Base-by-base conservation (phyloP, 2,888 invertebrate species). In the Platycheirus rosarum region DNA sequence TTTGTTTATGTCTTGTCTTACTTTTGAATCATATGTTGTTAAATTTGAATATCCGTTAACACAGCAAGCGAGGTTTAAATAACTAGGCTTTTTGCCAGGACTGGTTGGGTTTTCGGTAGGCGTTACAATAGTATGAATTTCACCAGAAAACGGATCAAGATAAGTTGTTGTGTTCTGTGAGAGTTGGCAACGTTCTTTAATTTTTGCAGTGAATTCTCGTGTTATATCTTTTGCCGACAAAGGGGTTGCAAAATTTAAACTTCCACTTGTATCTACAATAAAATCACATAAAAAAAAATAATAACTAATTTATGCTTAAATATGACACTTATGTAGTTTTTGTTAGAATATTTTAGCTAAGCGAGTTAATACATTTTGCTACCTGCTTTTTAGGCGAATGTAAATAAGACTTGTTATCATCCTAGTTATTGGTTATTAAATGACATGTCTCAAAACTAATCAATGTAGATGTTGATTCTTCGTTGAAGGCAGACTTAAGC, bases 41-140 rank as follows among this genome's bases (percentile, higher is more conserved):
- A 96, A 92, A 86, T 95, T 95, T 4, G 96, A 95, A 89, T 97
- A 97, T 2, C 97, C 97, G 91, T 96, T 97, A 62, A 97, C 96
- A 16, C 97, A 96, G 89, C 97, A 96, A 60, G 97, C 97, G 80
- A 97, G 91, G 87, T 96, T 96, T 69, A 97, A 91, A 89, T 97
- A 97, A 71, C 97, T 97, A 0, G 97, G 97, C 88, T 96, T 94
- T 88, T 95, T 95, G 13, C 91, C 91, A 8, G 51, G 90, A 71
- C 85, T 86, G n/a, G 68, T 70, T 57, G 49, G 77, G 63, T 46
- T 85, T 75, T 71, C 85, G 26, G 65, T 63, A 42, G 88, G 86
- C 63, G 87, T 87, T 66, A 90, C 85, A 70, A 90, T 87, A 82
- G 90, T 90, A 73, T 87, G 88, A 55, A 90, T 87, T 85, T 88